phyloP scores from a whole-genome alignment of 2,113 vertebrate species.

The Nycticebus coucang region DNA sequence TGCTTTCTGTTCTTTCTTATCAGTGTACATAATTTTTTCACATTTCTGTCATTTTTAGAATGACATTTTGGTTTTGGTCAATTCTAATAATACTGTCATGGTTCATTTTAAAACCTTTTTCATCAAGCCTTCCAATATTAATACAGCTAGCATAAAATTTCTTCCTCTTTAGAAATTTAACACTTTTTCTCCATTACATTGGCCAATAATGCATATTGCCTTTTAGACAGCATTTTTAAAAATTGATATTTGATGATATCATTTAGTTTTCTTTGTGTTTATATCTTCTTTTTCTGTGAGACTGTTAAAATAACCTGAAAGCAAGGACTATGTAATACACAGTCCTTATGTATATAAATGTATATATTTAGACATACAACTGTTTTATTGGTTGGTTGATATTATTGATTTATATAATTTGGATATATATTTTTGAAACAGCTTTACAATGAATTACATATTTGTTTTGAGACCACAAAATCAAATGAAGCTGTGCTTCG shows the following conservation, averaged over 20 bases:
- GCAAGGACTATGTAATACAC: background rate
- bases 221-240: slow-evolving; percentile 3
- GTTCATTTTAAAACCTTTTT: background rate
- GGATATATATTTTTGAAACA: slow-evolving; percentile 79
- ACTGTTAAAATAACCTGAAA: slow-evolving; percentile 16
- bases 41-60: background rate
- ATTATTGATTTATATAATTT: background rate
- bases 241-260: background rate
- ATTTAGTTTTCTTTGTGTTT: slow-evolving; percentile 14
- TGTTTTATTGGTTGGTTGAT: background rate
- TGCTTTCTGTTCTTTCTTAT: background rate
- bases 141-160: background rate
- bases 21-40: background rate
- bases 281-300: slow-evolving; percentile 8
- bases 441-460: slow-evolving; percentile 92
- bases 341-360: background rate
- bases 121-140: background rate
- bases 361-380: background rate
- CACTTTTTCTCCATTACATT: background rate
- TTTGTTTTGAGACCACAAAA: slow-evolving; percentile 90
- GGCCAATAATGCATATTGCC: background rate
- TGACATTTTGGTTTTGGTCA: slow-evolving; percentile 17
- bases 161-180: background rate
- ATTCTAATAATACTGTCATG: background rate
- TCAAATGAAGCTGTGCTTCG: slow-evolving; percentile 89